These are phyloP conservation scores for Ciconia stormi DNA, from an alignment of 2,113 vertebrate species.

Conservation along the genomic window DNA sequence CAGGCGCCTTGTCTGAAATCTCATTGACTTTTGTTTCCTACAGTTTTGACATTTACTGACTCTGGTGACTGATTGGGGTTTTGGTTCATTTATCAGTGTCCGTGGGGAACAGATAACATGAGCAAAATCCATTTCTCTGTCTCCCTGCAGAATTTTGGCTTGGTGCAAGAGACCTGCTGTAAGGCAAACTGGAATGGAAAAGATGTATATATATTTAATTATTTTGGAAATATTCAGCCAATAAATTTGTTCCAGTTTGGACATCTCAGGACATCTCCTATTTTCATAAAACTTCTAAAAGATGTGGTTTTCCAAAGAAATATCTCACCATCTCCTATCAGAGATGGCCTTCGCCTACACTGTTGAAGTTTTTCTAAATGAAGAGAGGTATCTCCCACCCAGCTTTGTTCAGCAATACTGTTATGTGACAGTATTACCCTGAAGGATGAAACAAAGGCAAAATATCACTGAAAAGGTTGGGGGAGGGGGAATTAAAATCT, in stretches of 20 bases:
- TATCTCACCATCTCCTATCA: background rate
- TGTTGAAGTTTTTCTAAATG: background rate
- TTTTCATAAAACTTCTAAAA: background rate
- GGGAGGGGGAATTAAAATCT: background rate
- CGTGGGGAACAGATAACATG: background rate
- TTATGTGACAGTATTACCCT: background rate
- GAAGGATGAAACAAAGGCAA: background rate
- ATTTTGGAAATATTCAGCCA: background rate
- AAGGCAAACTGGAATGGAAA: background rate
- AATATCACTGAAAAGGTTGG: background rate
- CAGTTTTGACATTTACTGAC: background rate
- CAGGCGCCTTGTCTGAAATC: background rate
- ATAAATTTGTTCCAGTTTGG: background rate
- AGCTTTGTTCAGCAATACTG: background rate
- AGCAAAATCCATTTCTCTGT: background rate
- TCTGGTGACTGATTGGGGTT: background rate
- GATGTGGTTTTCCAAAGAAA: background rate
- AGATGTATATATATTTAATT: background rate
- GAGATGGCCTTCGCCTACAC: background rate
- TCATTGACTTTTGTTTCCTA: background rate
- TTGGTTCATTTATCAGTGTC: background rate
- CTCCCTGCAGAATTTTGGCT: background rate
- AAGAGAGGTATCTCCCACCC: background rate
- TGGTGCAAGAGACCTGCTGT: background rate
- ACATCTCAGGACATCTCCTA: background rate